Evolutionary conservation across 2,113 vertebrate genomes (phyloP).

Genomic region (Tricholaema leucomelas): DNA sequence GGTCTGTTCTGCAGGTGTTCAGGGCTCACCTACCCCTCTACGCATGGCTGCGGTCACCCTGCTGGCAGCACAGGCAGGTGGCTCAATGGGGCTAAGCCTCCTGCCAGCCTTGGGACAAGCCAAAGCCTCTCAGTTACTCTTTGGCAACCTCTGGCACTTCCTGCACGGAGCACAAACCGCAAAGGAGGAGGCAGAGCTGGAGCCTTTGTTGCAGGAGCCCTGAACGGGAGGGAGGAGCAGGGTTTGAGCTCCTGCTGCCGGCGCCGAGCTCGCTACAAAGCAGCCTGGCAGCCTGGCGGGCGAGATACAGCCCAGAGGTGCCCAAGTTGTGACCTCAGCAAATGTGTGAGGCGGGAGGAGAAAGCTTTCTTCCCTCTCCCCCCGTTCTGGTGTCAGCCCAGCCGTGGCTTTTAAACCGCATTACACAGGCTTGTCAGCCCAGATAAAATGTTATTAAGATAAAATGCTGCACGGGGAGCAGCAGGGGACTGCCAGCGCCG

Average conservation of each 20-base stretch:
- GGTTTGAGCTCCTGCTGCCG: neutral
- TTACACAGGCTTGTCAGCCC: constrained; percentile 77
- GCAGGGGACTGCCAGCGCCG: constrained; percentile 67
- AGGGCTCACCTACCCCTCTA: rapidly evolving
- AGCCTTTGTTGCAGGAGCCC: neutral
- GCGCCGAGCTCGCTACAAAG: constrained; percentile 10
- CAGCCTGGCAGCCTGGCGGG: neutral
- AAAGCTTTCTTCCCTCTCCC: neutral
- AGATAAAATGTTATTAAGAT: constrained; percentile 85
- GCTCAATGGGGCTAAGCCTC: neutral
- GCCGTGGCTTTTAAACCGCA: constrained; percentile 77
- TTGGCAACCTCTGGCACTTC: constrained; percentile 31
- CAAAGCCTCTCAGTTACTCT: neutral
- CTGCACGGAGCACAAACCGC: neutral
- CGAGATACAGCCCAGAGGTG: neutral
- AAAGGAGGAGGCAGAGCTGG: neutral
- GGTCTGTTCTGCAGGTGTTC: neutral
- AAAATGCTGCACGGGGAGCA: constrained; percentile 73
- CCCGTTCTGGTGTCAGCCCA: constrained; percentile 33
- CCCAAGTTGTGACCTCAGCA: constrained; percentile 49
- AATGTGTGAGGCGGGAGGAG: constrained; percentile 22
- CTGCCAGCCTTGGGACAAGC: neutral
- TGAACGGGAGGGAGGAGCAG: constrained; percentile 8
- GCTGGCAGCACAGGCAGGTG: neutral
- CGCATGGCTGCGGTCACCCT: neutral